Conservation (phyloP, 2,113 vertebrate genomes). For the Odobenus rosmarus region DNA sequence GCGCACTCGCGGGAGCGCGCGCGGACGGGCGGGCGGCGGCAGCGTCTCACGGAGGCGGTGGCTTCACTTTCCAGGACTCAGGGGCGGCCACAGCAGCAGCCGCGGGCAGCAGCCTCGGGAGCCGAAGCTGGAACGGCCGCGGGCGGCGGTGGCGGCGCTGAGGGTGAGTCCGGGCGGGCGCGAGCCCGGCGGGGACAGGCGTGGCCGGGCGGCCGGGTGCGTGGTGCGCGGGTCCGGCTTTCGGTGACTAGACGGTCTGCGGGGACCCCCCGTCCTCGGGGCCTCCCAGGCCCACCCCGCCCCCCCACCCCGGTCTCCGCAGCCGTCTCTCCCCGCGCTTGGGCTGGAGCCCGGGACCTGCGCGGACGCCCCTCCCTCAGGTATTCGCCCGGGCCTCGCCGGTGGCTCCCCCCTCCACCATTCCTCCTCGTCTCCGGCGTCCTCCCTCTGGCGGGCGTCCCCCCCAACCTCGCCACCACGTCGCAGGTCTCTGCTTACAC, state of each 20-base stretch:
- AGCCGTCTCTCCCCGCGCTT: background rate
- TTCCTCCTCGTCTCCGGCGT: background rate
- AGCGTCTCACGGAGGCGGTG: slow-evolving; percentile 58
- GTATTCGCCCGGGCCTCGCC: slow-evolving; percentile 16
- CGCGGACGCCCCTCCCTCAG: slow-evolving; percentile 34
- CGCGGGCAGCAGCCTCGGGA: slow-evolving; percentile 46
- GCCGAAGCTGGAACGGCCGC: slow-evolving; percentile 68
- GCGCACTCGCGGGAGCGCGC: slow-evolving; percentile 65
- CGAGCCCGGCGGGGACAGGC: slow-evolving; percentile 62
- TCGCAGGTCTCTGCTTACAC: slow-evolving; percentile 62
- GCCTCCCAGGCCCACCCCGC: background rate
- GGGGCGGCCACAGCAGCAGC: slow-evolving; percentile 68
- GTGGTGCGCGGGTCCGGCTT: slow-evolving; percentile 64
- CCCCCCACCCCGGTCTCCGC: background rate
- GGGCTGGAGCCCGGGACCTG: slow-evolving; percentile 35
- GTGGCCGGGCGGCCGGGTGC: slow-evolving; percentile 68
- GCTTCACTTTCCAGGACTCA: slow-evolving; percentile 81
- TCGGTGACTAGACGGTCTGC: slow-evolving; percentile 55
- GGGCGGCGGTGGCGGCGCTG: slow-evolving; percentile 51
- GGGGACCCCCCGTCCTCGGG: slow-evolving; percentile 26
- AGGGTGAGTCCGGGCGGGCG: slow-evolving; percentile 69
- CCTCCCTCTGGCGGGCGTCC: background rate
- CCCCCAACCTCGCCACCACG: background rate
- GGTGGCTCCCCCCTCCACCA: background rate
- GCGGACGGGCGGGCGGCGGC: slow-evolving; percentile 70